Evolutionary conservation across 2,888 invertebrate genomes (phyloP), one percentile per base, ranked within the genome.

Genomic region (Onchidella celtica): DNA sequence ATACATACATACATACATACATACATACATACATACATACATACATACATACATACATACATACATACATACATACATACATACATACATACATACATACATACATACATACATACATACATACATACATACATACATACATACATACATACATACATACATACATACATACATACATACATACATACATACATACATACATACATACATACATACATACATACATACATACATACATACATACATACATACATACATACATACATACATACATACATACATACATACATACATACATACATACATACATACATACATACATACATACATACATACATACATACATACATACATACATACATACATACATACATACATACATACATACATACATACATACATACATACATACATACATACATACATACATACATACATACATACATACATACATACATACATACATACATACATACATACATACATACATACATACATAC

Each of bases 1-100:
- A 59, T 34, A 61, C 74, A 74, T 36, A 74, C 74, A 59, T 61
- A 74, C 61, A 74, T n/a, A 24, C 61, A 57, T 32, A 61, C 34
- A 74, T 36, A 61, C 61, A 74, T 36, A 24, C 74, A 57, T 34
- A 2, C 72, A 3, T 38, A 24, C 72, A 72, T 47, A 55, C 55
- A 72, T 47, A 27, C 40, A 21, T 27, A 1, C 72, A 47, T 47
- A 27, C 55, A 47, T 38, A 27, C 72, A 72, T 47, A 55, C 29
- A 6, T 24, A 40, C 55, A 72, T 47, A 55, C 55, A 72, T 3
- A 72, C 55, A 72, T 27, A 1, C 1, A 24, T 47, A 47, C 0
- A 1, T 47, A n/a, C 32, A 17, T 24, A 72, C 29, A 72, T 47
- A 72, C 55, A 72, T 14, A 72, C 55, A 47, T 38, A 40, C 55